These are phyloP conservation scores for Columbina picui DNA, from an alignment of 2,113 vertebrate genomes.

Conservation along the genomic window DNA sequence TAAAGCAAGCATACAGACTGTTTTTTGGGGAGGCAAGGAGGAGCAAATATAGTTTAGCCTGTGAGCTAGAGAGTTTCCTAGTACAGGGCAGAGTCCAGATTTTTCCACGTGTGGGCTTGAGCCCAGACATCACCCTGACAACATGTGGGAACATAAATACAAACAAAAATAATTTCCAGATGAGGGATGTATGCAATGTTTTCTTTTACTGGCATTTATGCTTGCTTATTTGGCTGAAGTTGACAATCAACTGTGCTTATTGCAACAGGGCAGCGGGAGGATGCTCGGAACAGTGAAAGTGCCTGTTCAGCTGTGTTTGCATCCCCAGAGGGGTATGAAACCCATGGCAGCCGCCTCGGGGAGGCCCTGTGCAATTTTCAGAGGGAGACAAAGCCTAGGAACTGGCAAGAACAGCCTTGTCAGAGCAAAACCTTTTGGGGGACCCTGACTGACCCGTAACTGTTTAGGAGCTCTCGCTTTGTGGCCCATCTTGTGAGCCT, in stretches of 20 bases:
- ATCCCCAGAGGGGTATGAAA: background rate
- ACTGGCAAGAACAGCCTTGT: background rate
- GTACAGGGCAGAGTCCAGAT: slow-evolving; percentile 41
- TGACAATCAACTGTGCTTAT: slow-evolving; percentile 14
- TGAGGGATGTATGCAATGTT: slow-evolving; percentile 67
- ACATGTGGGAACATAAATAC: slow-evolving; percentile 68
- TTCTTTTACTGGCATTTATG: slow-evolving; percentile 66
- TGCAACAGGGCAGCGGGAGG: slow-evolving; percentile 42
- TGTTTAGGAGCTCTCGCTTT: background rate
- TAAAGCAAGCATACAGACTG: background rate
- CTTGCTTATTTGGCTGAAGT: slow-evolving; percentile 60
- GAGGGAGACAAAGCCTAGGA: background rate
- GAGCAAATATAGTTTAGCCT: background rate
- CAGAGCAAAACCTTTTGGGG: background rate
- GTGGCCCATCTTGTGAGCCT: accelerated
- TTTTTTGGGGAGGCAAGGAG: background rate
- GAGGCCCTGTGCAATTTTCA: background rate
- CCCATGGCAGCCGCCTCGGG: background rate
- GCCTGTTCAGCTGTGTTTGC: slow-evolving; percentile 11
- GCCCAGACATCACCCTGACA: slow-evolving; percentile 69
- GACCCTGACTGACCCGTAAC: background rate
- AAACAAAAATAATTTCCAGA: slow-evolving; percentile 74
- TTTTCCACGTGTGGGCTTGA: slow-evolving; percentile 50
- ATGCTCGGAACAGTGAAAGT: background rate
- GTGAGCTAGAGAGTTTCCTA: slow-evolving; percentile 46